These are phyloP conservation scores for Campylomormyrus tamandua DNA, from an alignment of 2,113 vertebrate genomes.

Conservation along the genomic window DNA sequence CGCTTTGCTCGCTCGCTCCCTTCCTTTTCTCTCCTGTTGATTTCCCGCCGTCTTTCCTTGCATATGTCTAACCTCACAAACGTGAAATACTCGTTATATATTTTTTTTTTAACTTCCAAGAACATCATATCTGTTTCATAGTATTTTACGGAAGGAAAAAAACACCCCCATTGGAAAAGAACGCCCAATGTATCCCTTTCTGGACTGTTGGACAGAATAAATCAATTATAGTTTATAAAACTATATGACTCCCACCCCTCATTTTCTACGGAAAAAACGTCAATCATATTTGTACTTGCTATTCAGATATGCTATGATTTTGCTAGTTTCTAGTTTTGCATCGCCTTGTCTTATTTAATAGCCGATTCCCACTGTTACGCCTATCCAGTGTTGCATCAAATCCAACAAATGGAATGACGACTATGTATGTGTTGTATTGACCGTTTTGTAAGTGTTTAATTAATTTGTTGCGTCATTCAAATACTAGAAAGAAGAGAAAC, in stretches of 20 bases:
- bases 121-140: neutral
- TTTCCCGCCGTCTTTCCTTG: neutral
- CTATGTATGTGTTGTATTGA: neutral
- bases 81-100: constrained; percentile 17
- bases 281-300: neutral
- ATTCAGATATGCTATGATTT: neutral
- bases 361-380: neutral
- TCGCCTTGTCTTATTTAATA: neutral
- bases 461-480: neutral
- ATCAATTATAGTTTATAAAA: neutral
- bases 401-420: neutral
- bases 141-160: neutral
- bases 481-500: neutral
- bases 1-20: neutral
- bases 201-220: neutral
- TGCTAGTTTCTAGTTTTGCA: neutral
- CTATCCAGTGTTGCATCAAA: neutral
- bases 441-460: neutral
- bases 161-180: neutral
- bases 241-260: neutral
- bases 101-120: neutral
- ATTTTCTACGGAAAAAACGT: neutral
- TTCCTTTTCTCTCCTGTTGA: neutral
- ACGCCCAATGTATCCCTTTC: neutral
- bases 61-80: constrained; percentile 5